A percentile compares a stretch with the other conserved stretches of the same genome.
Evolutionary conservation across 2,113 vertebrate genomes (phyloP).

Genomic region (Anser cygnoides): DNA sequence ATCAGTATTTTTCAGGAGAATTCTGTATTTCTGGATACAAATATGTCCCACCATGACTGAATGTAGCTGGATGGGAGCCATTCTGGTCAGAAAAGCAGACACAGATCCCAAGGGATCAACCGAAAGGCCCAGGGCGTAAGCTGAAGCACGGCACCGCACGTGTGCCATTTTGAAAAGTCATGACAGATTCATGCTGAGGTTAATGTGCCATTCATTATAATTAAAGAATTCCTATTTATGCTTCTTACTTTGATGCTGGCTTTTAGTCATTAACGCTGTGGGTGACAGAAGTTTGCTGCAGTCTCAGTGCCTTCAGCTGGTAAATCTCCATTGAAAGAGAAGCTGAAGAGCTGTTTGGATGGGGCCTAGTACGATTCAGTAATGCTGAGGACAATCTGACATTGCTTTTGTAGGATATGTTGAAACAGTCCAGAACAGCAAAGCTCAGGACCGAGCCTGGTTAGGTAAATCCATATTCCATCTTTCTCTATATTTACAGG

Average conservation of each 20-base stretch:
- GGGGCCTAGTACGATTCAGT: not conserved
- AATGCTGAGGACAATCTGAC: not conserved
- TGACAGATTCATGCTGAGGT: constrained; percentile 42
- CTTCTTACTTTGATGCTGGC: constrained; percentile 5
- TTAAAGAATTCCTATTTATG: constrained; percentile 50
- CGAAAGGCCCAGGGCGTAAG: constrained; percentile 20
- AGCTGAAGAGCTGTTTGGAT: not conserved
- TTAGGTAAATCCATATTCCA: not conserved
- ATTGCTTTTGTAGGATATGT: not conserved
- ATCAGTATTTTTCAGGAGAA: not conserved
- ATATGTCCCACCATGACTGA: not conserved
- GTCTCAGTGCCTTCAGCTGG: not conserved
- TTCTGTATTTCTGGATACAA: not conserved
- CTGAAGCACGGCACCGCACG: not conserved
- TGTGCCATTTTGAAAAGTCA: constrained; percentile 37
- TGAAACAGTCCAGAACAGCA: not conserved
- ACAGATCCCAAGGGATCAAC: not conserved
- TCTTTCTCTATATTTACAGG: not conserved
- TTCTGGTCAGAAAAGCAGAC: constrained; percentile 18
- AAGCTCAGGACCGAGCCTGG: not conserved
- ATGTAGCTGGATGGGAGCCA: not conserved
- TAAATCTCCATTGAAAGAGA: not conserved
- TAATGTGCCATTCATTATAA: constrained; percentile 50
- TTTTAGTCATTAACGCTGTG: not conserved
- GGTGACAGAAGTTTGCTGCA: not conserved